Evolutionary conservation across 2,113 vertebrate genomes (phyloP), one percentile per base, ranked within the genome.

Genomic region (Recurvirostra avosetta): DNA sequence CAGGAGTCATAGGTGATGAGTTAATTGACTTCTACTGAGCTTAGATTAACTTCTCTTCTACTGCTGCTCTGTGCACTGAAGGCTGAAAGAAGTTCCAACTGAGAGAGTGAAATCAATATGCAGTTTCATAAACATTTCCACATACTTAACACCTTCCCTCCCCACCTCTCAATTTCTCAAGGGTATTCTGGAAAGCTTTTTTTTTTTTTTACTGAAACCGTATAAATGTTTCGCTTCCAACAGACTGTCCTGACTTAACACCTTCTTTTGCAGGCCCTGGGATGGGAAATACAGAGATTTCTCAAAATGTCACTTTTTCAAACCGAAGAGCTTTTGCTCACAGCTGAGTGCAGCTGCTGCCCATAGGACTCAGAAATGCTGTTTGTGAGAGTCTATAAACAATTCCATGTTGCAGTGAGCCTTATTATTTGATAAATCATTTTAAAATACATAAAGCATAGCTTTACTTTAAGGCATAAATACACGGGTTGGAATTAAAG

Each of bases 91-190:
- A 90, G 94, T 62, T 93, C 50, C 74, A 82, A 7, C 49, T 36
- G 62, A 58, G 32, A 70, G 21, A 71, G 41, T 82, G 66, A 93
- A 91, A 94, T 82, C 27, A 78, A 93, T 65, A 68, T 41, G 78
- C 36, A 88, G 59, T 79, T 86, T 87, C 85, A 95, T 80, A 94
- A 94, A 93, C 29, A 40, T 88, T 96, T 97, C 88, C 85, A 95
- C 67, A 83, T 29, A 91, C 14, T 94, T 92, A 94, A 92, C 92
- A 96, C 72, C 67, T 86, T 88, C 45, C 59, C 34, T 70, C 50
- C 34, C 27, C 11, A 38, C 5, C 11, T 53, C 62, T 81, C 74
- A 76, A 1, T 83, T 90, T 93, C 62, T 43, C 74, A 68, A 40
- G 58, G n/a, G n/a, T 30, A 77, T 26, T 59, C 45, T 43, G 38